Percentiles rank a stretch among this genome's conserved stretches.
These are phyloP conservation scores for Dallia pectoralis DNA, from an alignment of 2,797 vertebrate genomes.

Conservation along the genomic window DNA sequence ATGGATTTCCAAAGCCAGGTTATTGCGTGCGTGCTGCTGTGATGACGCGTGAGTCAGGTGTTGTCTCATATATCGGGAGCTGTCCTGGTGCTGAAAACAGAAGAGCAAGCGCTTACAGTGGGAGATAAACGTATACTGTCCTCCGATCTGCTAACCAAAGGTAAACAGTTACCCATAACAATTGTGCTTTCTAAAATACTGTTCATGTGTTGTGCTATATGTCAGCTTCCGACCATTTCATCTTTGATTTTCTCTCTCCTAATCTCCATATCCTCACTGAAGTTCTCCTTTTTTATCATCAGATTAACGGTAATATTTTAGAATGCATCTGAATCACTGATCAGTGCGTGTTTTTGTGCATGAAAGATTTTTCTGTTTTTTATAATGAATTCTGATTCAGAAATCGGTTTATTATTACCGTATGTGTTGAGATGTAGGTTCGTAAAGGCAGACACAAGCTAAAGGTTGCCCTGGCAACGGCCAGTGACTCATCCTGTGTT, in stretches of 20 bases:
- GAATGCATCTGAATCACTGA: constrained; percentile 3
- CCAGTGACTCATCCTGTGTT: constrained; percentile 73
- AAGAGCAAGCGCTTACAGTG: constrained; percentile 42
- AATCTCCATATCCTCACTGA: background rate
- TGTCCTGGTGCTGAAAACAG: constrained; percentile 79
- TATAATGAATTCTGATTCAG: background rate
- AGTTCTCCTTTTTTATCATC: background rate
- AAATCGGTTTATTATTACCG: background rate
- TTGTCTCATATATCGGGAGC: constrained; percentile 76
- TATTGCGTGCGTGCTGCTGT: constrained; percentile 63
- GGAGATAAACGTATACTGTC: constrained; percentile 66
- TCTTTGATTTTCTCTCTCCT: background rate
- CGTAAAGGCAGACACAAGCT: constrained; percentile 48
- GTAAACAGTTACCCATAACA: constrained; percentile 47
- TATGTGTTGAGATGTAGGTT: constrained; percentile 8
- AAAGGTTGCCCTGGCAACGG: constrained; percentile 71
- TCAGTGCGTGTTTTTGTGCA: background rate
- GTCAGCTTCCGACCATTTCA: background rate
- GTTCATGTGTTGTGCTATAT: background rate
- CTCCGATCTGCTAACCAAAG: constrained; percentile 72
- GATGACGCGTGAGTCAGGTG: constrained; percentile 79
- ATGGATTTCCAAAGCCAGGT: constrained; percentile 53
- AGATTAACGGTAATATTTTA: background rate
- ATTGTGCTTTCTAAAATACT: background rate
- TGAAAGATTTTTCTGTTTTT: background rate